Conservation (phyloP, 1,140 invertebrate genomes). For the Bombus superbus region DNA sequence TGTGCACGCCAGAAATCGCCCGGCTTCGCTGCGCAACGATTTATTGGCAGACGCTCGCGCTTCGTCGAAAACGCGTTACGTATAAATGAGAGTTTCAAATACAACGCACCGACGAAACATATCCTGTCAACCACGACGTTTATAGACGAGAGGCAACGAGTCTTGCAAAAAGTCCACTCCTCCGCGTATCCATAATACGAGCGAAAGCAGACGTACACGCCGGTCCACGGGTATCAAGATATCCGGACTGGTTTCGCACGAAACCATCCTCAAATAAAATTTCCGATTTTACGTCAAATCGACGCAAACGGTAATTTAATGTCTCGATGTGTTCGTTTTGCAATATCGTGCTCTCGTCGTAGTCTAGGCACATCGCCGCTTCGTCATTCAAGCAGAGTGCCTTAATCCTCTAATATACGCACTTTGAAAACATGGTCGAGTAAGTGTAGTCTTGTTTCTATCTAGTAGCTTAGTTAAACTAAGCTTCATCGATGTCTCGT, state of each 20-base stretch:
- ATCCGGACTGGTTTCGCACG: too few species aligned
- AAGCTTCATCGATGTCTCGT: slow-evolving; percentile 71
- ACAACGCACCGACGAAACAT: slow-evolving; percentile 29
- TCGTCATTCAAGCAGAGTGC: neutral
- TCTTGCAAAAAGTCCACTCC: slow-evolving; percentile 25
- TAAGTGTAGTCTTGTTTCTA: slow-evolving; percentile 59
- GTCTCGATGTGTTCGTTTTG: too few species aligned
- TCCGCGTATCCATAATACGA: neutral
- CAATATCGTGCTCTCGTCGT: neutral
- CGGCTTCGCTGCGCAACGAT: slow-evolving; percentile 16
- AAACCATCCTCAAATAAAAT: neutral
- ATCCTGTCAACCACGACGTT: slow-evolving; percentile 55
- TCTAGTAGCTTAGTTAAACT: slow-evolving; percentile 57
- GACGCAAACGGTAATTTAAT: neutral
- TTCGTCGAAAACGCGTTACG: slow-evolving; percentile 3
- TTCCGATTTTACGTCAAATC: neutral
- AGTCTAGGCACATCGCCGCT: neutral
- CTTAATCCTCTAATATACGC: slow-evolving; percentile 44
- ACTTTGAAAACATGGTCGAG: slow-evolving; percentile 33
- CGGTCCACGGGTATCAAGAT: too few species aligned
- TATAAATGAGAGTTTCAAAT: slow-evolving; percentile 61
- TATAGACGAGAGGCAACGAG: slow-evolving; percentile 58
- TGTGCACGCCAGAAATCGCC: neutral
- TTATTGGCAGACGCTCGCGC: slow-evolving; percentile 19
- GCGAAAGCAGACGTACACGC: too few species aligned